These are phyloP conservation scores for Metellina segmentata DNA, from an alignment of 2,888 invertebrate genomes.

Conservation along the genomic window DNA sequence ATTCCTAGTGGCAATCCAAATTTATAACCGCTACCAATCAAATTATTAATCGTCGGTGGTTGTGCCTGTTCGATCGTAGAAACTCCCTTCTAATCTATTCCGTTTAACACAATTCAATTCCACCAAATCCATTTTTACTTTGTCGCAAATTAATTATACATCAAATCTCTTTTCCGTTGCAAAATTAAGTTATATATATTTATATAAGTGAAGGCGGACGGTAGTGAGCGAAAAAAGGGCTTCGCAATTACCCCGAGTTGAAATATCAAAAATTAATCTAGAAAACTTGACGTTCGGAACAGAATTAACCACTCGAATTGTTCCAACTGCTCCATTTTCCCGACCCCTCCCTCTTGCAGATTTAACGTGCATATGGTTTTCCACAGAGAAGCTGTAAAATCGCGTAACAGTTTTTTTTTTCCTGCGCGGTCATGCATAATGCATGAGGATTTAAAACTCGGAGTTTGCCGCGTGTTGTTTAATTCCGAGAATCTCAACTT, in stretches of 20 bases:
- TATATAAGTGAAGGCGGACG: no score
- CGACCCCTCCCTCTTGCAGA: not conserved
- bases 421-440: slow-evolving; percentile 45
- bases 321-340: not conserved
- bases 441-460: slow-evolving; percentile 40
- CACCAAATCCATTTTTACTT: not conserved
- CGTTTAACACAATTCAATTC: not conserved
- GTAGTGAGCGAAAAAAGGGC: not conserved
- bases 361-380: not conserved
- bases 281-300: slow-evolving; percentile 27
- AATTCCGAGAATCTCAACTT: slow-evolving; percentile 10
- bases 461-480: slow-evolving; percentile 47
- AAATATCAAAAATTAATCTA: slow-evolving; percentile 46
- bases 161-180: slow-evolving; percentile 5
- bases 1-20: not conserved
- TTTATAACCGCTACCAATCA: not conserved
- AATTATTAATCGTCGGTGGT: not conserved
- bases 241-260: not conserved
- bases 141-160: slow-evolving; percentile 37
- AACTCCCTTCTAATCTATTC: not conserved
- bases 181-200: slow-evolving; percentile 6
- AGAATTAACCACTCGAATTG: slow-evolving; percentile 41
- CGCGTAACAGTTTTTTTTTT: slow-evolving; percentile 29
- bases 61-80: not conserved
- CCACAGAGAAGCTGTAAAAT: slow-evolving; percentile 2